phyloP scores from a whole-genome alignment of 2,113 vertebrate species.

The Cyprinodon tularosa region DNA sequence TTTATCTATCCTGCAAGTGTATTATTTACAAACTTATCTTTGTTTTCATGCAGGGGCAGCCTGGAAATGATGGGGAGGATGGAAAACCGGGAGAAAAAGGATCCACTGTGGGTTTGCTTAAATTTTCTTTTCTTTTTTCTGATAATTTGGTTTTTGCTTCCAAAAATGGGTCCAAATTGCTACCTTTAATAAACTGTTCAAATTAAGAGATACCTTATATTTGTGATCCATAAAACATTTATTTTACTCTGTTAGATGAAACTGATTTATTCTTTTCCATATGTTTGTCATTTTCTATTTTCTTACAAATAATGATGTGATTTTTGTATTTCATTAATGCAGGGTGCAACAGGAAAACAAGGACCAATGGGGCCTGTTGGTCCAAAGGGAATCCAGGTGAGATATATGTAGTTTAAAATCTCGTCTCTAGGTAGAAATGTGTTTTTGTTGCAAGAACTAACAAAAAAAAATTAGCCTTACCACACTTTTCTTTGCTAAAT shows the following conservation, averaged over 20 bases:
- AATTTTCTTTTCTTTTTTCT: background rate
- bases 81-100: constrained; percentile 78
- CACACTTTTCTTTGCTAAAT: background rate
- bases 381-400: constrained; percentile 73
- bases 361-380: constrained; percentile 76
- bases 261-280: background rate
- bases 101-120: constrained; percentile 65
- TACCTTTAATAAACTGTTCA: background rate
- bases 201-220: background rate
- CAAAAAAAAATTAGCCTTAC: background rate
- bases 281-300: background rate
- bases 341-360: constrained; percentile 81
- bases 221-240: background rate
- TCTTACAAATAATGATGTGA: background rate
- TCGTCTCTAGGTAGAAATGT: background rate
- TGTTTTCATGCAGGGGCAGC: constrained; percentile 66
- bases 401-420: background rate
- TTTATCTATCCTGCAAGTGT: background rate
- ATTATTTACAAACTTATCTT: background rate
- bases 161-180: background rate
- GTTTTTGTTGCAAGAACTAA: background rate
- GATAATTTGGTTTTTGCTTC: background rate
- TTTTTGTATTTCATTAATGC: background rate
- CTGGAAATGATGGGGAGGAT: constrained; percentile 74
- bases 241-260: background rate